These are phyloP conservation scores for Manis crassicaudata DNA, from an alignment of 2,797 vertebrate species.

Conservation along the genomic window DNA sequence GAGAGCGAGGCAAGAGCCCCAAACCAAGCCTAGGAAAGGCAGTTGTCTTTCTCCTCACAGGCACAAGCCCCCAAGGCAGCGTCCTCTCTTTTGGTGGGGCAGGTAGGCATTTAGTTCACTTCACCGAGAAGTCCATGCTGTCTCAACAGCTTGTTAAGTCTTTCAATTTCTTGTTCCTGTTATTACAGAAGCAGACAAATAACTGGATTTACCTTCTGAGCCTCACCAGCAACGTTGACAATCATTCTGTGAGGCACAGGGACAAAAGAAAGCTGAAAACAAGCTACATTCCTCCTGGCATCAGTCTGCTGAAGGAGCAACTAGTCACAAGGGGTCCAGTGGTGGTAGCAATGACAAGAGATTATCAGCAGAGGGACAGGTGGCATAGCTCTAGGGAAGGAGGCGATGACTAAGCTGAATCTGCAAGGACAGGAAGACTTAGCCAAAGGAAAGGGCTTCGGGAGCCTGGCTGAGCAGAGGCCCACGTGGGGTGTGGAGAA, in stretches of 20 bases:
- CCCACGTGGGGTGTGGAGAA: background rate
- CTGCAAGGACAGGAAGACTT: background rate
- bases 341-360: background rate
- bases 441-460: background rate
- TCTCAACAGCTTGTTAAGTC: constrained; percentile 89
- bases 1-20: background rate
- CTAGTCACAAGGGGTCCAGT: background rate
- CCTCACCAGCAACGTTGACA: background rate
- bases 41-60: background rate
- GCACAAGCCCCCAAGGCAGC: background rate
- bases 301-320: background rate
- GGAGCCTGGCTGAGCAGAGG: background rate
- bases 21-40: background rate
- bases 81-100: background rate
- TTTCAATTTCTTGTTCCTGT: constrained; percentile 93
- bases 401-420: background rate
- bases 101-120: constrained; percentile 54
- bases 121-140: constrained; percentile 85
- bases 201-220: background rate
- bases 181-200: constrained; percentile 43
- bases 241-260: background rate
- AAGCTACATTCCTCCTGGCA: background rate
- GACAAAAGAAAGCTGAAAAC: background rate
- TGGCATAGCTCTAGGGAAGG: background rate
- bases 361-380: background rate